phyloP scores from a whole-genome alignment of 2,888 invertebrate species.

The Eretmocerus hayati region DNA sequence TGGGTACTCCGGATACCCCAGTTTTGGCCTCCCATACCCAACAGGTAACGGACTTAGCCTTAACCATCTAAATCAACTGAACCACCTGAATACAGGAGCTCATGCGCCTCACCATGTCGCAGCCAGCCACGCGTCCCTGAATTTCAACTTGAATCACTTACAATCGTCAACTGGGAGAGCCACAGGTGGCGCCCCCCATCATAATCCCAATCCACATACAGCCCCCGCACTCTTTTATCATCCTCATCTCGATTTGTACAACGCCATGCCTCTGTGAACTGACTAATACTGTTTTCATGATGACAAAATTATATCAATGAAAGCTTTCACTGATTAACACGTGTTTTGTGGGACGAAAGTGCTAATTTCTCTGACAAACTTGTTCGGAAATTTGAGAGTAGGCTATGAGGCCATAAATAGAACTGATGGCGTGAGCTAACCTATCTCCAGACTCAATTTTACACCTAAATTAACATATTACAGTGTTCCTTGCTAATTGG shows the following conservation, averaged over 20 bases:
- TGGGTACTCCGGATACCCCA: slow-evolving; percentile 95
- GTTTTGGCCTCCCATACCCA: slow-evolving; percentile 96
- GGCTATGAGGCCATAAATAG: too few relatives aligned
- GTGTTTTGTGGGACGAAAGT: too few relatives aligned
- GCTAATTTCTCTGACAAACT: too few relatives aligned
- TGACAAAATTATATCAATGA: too few relatives aligned
- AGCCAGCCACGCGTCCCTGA: slow-evolving; percentile 42
- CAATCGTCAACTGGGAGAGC: slow-evolving; percentile 27
- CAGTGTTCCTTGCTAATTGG: too few relatives aligned
- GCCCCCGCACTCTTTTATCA: slow-evolving; percentile 54
- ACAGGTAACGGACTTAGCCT: slow-evolving; percentile 88
- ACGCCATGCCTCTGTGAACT: slow-evolving; percentile 49
- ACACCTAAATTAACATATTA: too few relatives aligned
- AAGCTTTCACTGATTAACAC: too few relatives aligned
- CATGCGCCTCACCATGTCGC: slow-evolving; percentile 13
- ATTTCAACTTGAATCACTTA: slow-evolving; percentile 48
- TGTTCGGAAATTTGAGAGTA: too few relatives aligned
- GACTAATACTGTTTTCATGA: slow-evolving; percentile 28
- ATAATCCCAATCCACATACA: slow-evolving; percentile 28
- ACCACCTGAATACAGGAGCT: slow-evolving; percentile 40
- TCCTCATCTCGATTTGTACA: slow-evolving; percentile 47
- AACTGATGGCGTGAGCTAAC: too few relatives aligned
- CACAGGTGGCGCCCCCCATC: slow-evolving; percentile 8
- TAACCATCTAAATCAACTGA: slow-evolving; percentile 65
- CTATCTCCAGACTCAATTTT: too few relatives aligned